Evolutionary conservation across 2,888 invertebrate species (phyloP), one percentile per base, ranked within the genome.

Genomic region (Lagria hirta): DNA sequence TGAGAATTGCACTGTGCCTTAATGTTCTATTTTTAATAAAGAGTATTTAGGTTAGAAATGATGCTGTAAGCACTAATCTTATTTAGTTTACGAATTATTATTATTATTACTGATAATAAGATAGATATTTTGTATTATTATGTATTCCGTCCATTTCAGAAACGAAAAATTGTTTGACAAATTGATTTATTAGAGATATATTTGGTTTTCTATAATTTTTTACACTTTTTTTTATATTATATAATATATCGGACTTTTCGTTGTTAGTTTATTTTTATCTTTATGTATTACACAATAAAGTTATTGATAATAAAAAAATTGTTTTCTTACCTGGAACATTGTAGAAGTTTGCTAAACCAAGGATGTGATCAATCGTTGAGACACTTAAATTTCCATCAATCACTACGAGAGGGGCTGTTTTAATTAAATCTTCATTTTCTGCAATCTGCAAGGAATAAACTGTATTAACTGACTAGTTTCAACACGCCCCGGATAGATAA

Each of bases 351-450:
- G 89, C 86, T 8, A 86, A 62, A 42, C 77, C 66, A 33, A 91
- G 66, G 13, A 83, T 69, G 30, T 76, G 73, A 52, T 77, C 73
- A 62, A 94, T 83, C 0, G 90, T 80, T 12, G 78, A 71, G 24
- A 79, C 61, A 0, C 86, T 79, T 26, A 89, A 66, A 72, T 97
- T 97, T 4, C 86, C 91, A 69, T 97, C 97, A 35, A 95, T 70
- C 11, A 94, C 75, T 5, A 97, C 77, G 16, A 95, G 69, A 1
- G 89, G 84, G 0, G 89, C 78, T 5, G 71, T 65, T 49, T 75
- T 71, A 14, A 95, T 72, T 1, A 77, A 62, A 1, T 77, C 64
- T 41, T 80, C 75, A 60, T 84, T 77, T 35, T 74, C 71, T 42
- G 73, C 66, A n/a, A 90, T 76, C 81, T 86, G 66, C 22, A 69